Base-by-base conservation (phyloP, 1,140 invertebrate genomes). In the Drosophila pachea region DNA sequence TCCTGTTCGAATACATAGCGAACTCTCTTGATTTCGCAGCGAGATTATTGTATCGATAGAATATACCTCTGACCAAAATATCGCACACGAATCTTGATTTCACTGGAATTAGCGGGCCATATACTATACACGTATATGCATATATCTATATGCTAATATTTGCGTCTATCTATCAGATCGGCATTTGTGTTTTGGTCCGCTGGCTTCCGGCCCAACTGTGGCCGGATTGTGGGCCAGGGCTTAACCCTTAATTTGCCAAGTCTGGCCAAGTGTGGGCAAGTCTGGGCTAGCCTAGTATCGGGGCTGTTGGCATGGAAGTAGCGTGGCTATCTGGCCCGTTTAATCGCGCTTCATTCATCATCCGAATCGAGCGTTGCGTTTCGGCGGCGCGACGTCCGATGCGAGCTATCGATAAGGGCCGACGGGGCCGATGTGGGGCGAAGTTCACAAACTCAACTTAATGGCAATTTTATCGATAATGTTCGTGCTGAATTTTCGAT, bases 391-490 rank as follows among this genome's bases (percentile, higher is more conserved):
- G 60, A 55, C 58, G 47, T 16, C 75, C 81, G 81, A 86, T 86
- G 76, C 61, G 74, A 86, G 77, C 81, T 86, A 86, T 86, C 74
- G 81, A 86, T 86, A 86, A 86, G 81, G 62, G 22, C 22, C 35
- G 0, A 33, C 45, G 43, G 43, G 55, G 45, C 49, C 40, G n/a
- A 50, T 48, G 49, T 45, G 53, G 49, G 66, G 42, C 48, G 48
- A 53, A 59, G 48, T 70, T 66, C 68, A 66, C 48, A 68, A 67
- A 72, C 62, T 65, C 58, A 73, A 76, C 76, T 86, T 86, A 86
- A 86, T 86, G 82, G 82, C 82, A 86, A 86, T 86, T 86, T 86
- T 86, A 86, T 86, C 82, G 82, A 86, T 86, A 86, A 87, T 86
- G 82, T 86, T 86, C 82, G 82, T 86, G 82, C 73, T 81, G 81